These are phyloP conservation scores for Proales similis DNA, from an alignment of 1,140 invertebrate genomes.

Conservation along the genomic window DNA sequence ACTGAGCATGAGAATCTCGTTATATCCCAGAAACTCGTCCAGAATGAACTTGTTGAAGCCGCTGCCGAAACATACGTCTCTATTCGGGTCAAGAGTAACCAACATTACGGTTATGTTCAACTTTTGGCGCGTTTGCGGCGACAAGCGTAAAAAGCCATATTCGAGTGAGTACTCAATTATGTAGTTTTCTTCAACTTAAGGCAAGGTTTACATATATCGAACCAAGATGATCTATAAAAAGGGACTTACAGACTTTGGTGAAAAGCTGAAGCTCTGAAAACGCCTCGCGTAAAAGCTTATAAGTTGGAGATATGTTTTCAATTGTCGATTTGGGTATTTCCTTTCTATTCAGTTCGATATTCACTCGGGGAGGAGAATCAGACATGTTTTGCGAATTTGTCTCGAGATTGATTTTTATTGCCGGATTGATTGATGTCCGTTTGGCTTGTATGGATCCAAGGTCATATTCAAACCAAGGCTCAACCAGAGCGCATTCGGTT, in stretches of 20 bases:
- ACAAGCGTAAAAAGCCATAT: constrained; percentile 86
- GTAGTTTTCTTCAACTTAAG: constrained; percentile 79
- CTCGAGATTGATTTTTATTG: too few species aligned
- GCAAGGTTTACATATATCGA: background rate
- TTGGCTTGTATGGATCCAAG: too few species aligned
- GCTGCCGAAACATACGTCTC: constrained; percentile 75
- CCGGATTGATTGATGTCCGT: too few species aligned
- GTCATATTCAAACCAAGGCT: too few species aligned
- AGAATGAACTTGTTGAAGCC: constrained; percentile 77
- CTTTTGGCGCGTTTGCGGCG: constrained; percentile 69
- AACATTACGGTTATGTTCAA: constrained; percentile 86
- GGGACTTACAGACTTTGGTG: constrained; percentile 11
- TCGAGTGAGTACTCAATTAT: constrained; percentile 95
- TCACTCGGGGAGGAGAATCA: background rate
- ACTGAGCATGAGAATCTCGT: constrained; percentile 90
- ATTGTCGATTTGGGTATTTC: constrained; percentile 36
- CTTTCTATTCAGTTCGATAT: constrained; percentile 3
- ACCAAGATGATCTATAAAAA: background rate
- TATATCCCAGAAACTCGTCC: constrained; percentile 86
- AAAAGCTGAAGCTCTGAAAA: constrained; percentile 26
- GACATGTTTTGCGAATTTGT: background rate
- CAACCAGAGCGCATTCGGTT: too few species aligned
- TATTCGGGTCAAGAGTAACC: constrained; percentile 62
- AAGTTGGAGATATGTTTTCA: constrained; percentile 16
- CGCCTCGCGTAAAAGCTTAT: constrained; percentile 7